Evolutionary conservation across 2,113 vertebrate species (phyloP).

Genomic region (Aptenodytes forsteri): DNA sequence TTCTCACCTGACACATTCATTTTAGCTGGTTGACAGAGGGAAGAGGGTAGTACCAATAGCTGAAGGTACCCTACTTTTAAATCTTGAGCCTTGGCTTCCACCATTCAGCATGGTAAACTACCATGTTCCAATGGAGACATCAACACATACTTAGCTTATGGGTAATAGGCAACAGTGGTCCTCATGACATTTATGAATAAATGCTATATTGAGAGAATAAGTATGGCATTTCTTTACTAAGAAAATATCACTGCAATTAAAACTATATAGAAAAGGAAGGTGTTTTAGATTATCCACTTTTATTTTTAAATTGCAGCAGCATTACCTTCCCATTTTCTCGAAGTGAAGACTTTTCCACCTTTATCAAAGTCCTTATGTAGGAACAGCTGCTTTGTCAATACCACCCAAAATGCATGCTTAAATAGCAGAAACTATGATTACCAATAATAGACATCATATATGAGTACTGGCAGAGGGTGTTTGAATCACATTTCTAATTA

Average conservation of each 20-base stretch:
- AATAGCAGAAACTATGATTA: conserved; percentile 40
- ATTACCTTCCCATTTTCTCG: not conserved
- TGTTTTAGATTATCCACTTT: not conserved
- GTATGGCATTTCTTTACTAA: not conserved
- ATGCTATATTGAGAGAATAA: not conserved
- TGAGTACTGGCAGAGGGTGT: not conserved
- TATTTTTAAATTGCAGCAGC: not conserved
- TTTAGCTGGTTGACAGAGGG: not conserved
- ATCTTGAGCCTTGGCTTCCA: not conserved
- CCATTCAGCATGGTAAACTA: rapidly evolving
- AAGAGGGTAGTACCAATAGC: not conserved
- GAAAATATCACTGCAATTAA: not conserved
- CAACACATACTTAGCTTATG: not conserved
- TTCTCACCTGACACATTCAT: not conserved
- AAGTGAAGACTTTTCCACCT: not conserved
- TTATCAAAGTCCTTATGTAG: not conserved
- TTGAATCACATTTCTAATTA: conserved; percentile 56
- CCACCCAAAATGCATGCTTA: not conserved
- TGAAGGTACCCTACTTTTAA: not conserved
- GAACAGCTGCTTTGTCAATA: conserved; percentile 27
- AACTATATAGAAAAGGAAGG: not conserved
- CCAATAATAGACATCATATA: conserved; percentile 33
- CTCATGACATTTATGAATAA: not conserved
- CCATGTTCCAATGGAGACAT: not conserved
- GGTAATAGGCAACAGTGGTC: not conserved